phyloP scores from a whole-genome alignment of 1,140 invertebrate species.

The Drosophila sp. region DNA sequence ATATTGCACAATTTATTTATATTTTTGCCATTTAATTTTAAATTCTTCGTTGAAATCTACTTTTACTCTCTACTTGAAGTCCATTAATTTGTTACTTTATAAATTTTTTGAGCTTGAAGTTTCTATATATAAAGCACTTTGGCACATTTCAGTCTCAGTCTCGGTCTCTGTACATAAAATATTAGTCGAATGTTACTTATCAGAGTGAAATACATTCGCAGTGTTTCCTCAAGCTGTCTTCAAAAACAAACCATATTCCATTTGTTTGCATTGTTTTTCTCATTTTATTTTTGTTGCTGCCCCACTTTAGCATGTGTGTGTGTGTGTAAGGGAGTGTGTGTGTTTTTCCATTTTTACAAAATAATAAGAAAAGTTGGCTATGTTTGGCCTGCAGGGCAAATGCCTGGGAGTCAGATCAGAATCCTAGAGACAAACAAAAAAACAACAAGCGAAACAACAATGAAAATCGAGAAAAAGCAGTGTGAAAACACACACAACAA shows the following conservation, averaged over 20 bases:
- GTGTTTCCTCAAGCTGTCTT: constrained; percentile 13
- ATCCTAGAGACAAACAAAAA: constrained; percentile 21
- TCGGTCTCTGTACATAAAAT: constrained; percentile 5
- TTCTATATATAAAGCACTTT: too few relatives aligned
- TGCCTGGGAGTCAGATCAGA: constrained; percentile 54
- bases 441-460: constrained; percentile 46
- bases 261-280: constrained; percentile 60
- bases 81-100: too few relatives aligned
- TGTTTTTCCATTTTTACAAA: constrained; percentile 59
- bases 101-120: too few relatives aligned
- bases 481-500: constrained; percentile 21
- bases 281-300: constrained; percentile 34
- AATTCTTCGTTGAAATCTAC: too few relatives aligned
- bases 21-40: too few relatives aligned
- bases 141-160: not conserved
- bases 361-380: constrained; percentile 77
- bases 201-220: not conserved
- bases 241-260: constrained; percentile 44
- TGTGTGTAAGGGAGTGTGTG: constrained; percentile 4
- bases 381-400: constrained; percentile 55
- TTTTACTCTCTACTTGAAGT: too few relatives aligned
- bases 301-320: constrained; percentile 50
- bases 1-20: too few relatives aligned
- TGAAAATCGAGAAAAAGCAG: constrained; percentile 11
- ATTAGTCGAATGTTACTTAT: constrained; percentile 7